Percentiles rank a stretch among this genome's conserved stretches.
Conservation (phyloP, 2,888 invertebrate species). For the Alloplasta piceator region DNA sequence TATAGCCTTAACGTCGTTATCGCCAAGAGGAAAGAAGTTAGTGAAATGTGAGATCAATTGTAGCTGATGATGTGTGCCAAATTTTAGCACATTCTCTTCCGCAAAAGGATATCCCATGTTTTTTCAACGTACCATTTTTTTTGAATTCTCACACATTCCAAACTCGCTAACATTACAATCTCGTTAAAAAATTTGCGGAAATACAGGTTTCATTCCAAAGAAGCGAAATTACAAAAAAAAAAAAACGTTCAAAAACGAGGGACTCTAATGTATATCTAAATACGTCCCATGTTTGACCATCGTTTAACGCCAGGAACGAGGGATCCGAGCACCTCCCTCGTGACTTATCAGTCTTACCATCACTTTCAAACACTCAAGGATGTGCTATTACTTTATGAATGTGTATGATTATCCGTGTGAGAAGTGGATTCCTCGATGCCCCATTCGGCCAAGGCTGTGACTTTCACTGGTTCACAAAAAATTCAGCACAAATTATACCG, state of each 20-base stretch:
- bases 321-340: constrained; percentile 50
- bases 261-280: constrained; percentile 20
- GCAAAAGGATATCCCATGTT: too few relatives aligned
- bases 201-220: too few relatives aligned
- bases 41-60: too few relatives aligned
- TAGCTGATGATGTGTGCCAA: too few relatives aligned
- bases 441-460: constrained; percentile 42
- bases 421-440: constrained; percentile 4
- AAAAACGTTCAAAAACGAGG: background rate
- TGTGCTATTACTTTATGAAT: constrained; percentile 48
- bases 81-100: too few relatives aligned
- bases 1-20: too few relatives aligned
- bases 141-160: too few relatives aligned
- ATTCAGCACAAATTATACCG: background rate
- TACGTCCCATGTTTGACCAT: constrained; percentile 55
- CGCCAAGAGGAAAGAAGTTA: too few relatives aligned
- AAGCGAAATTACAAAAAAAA: too few relatives aligned
- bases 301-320: constrained; percentile 37
- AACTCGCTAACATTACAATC: too few relatives aligned
- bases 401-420: constrained; percentile 42
- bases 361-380: constrained; percentile 27
- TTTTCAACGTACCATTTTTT: too few relatives aligned
- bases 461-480: constrained; percentile 48
- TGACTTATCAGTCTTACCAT: constrained; percentile 16
- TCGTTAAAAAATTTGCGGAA: too few relatives aligned